These are phyloP conservation scores for Elgaria multicarinata DNA, from an alignment of 2,113 vertebrate species.

Conservation along the genomic window DNA sequence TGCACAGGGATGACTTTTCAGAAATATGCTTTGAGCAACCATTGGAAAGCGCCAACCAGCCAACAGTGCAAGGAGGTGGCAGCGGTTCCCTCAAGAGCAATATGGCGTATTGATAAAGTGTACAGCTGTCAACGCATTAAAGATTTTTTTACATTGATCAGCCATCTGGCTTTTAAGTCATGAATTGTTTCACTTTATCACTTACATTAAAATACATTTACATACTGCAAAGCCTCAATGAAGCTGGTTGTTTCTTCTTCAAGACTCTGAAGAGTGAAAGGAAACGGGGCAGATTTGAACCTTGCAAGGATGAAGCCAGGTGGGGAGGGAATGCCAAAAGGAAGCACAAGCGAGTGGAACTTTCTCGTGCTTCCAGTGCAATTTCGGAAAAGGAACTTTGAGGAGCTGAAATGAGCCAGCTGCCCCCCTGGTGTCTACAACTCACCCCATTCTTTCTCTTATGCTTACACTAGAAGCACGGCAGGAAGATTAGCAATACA, in stretches of 20 bases:
- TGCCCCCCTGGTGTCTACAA: no score
- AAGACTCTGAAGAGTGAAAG: no score
- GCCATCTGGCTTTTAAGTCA: not conserved
- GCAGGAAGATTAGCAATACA: no score
- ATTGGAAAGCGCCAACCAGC: not conserved
- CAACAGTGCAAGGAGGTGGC: not conserved
- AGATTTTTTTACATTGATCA: not conserved
- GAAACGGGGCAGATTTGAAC: not conserved
- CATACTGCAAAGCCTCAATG: not conserved
- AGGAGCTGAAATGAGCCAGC: no score
- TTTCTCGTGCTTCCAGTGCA: not conserved
- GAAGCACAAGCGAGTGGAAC: no score
- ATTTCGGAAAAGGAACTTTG: no score
- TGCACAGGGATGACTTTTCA: not conserved
- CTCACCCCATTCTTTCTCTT: no score
- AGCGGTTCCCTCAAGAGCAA: not conserved
- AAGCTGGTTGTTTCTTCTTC: not conserved
- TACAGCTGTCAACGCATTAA: not conserved
- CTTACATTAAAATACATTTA: not conserved
- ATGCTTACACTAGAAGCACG: no score
- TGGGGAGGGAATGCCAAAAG: no score
- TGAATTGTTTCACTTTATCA: not conserved
- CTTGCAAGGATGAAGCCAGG: not conserved
- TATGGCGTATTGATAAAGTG: not conserved
- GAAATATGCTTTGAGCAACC: not conserved